Conservation (phyloP, 2,797 vertebrate genomes). For the Sebastes jordani region DNA sequence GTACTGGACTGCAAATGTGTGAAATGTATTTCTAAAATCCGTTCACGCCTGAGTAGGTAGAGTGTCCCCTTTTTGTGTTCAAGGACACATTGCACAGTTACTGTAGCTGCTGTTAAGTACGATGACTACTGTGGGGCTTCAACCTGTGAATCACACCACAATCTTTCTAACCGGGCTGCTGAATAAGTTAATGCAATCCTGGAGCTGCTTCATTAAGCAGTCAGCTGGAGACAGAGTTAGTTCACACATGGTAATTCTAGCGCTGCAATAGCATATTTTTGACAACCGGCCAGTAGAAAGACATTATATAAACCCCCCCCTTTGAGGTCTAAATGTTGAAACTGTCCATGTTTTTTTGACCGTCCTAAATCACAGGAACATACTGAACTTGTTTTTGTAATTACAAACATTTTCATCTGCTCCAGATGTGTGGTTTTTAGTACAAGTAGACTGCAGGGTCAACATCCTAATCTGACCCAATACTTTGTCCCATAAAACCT, state of each 20-base stretch:
- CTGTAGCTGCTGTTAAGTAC: background rate
- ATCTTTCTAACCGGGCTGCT: background rate
- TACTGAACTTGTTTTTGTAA: background rate
- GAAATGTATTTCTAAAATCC: background rate
- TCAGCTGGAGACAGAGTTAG: background rate
- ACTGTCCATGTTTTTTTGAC: background rate
- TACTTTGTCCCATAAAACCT: constrained; percentile 35
- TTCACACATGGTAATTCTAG: background rate
- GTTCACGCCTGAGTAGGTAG: no score
- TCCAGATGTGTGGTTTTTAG: background rate
- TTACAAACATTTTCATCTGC: background rate
- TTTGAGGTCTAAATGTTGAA: background rate
- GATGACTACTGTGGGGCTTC: background rate
- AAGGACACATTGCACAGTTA: background rate
- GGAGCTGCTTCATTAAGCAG: background rate
- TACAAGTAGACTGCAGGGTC: background rate
- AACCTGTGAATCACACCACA: background rate
- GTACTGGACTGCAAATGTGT: background rate
- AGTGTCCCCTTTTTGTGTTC: background rate
- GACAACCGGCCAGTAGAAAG: background rate
- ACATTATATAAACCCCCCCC: background rate
- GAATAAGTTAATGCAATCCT: background rate
- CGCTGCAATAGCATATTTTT: background rate
- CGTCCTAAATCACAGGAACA: background rate
- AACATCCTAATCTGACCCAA: constrained; percentile 27